Evolutionary conservation across 2,113 vertebrate species (phyloP).

Genomic region (Tinamus guttatus): DNA sequence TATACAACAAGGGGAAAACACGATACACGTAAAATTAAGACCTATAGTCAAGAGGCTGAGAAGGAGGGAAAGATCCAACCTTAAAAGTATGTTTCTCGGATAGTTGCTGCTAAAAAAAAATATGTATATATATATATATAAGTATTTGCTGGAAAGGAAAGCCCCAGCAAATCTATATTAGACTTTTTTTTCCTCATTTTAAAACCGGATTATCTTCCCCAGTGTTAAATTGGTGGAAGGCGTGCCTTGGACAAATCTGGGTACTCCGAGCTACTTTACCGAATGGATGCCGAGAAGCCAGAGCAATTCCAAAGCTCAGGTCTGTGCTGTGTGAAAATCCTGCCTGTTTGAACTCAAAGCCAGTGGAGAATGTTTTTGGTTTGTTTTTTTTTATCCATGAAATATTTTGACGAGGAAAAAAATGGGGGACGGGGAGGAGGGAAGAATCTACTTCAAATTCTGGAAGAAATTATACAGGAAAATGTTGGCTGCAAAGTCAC

Average conservation of each 20-base stretch:
- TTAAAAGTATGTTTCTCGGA: not conserved
- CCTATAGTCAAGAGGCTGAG: not conserved
- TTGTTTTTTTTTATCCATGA: constrained; percentile 48
- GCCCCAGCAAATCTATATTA: not conserved
- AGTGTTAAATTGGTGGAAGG: not conserved
- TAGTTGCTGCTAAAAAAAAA: not conserved
- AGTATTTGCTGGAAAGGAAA: constrained; percentile 18
- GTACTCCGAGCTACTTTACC: not conserved
- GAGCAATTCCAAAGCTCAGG: constrained; percentile 30
- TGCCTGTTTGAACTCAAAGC: not conserved
- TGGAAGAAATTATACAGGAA: constrained; percentile 65
- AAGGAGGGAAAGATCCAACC: not conserved
- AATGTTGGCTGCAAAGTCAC: not conserved
- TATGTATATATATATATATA: not conserved
- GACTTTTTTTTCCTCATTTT: not conserved
- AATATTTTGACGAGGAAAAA: constrained; percentile 47
- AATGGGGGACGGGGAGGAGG: not conserved
- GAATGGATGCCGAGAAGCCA: not conserved
- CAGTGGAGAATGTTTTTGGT: constrained; percentile 51
- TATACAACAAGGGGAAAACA: not conserved
- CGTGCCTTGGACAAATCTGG: not conserved
- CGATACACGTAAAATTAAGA: not conserved
- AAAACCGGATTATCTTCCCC: not conserved
- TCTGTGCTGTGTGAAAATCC: constrained; percentile 45
- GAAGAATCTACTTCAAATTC: constrained; percentile 23